A percentile compares a stretch with the other conserved stretches of the same genome.
phyloP scores from a whole-genome alignment of 2,888 invertebrate species.

The Drosophila hamatofila region DNA sequence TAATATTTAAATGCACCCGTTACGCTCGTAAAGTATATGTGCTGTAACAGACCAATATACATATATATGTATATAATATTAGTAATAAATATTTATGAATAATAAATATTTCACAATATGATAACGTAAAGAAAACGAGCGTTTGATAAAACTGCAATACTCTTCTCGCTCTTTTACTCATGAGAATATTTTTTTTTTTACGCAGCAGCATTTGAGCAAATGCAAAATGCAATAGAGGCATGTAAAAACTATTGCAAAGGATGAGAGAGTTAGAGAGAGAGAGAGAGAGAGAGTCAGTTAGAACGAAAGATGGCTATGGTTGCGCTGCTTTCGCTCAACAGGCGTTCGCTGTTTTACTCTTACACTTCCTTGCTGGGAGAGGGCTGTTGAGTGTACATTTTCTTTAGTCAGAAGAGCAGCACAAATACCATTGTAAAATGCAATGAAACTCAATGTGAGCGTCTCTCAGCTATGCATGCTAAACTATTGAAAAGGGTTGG shows the following conservation, averaged over 20 bases:
- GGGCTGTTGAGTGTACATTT: neutral
- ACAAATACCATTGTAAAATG: constrained; percentile 7
- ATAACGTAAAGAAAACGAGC: constrained; percentile 20
- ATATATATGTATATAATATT: constrained; percentile 1
- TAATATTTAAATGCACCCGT: constrained; percentile 29
- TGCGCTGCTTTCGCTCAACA: neutral
- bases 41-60: constrained; percentile 18
- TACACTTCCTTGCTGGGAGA: neutral
- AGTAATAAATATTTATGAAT: constrained; percentile 28
- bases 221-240: constrained; percentile 5
- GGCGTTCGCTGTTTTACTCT: neutral
- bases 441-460: constrained; percentile 11
- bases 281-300: neutral
- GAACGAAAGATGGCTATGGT: neutral
- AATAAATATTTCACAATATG: constrained; percentile 32
- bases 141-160: constrained; percentile 22
- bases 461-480: neutral
- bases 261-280: constrained; percentile 2
- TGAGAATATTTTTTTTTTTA: constrained; percentile 40
- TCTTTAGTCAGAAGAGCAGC: neutral
- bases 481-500: constrained; percentile 30
- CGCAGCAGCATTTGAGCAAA: constrained; percentile 41
- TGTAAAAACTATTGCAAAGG: constrained; percentile 17
- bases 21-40: constrained; percentile 35
- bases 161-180: constrained; percentile 3